Evolutionary conservation across 2,888 invertebrate species (phyloP), one percentile per base, ranked within the genome.

Genomic region (Eupelmus urozonus): DNA sequence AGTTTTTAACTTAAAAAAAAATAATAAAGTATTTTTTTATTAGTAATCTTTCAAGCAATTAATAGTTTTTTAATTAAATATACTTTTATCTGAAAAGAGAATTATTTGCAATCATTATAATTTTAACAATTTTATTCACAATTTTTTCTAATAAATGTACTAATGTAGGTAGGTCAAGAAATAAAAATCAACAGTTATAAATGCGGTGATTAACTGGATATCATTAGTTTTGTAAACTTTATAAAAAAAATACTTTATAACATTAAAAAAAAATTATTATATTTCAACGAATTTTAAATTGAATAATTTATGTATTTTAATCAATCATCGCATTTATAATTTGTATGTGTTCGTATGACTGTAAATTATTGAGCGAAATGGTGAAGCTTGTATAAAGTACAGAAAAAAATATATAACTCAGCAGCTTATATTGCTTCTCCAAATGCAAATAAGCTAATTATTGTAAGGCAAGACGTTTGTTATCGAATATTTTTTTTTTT

Each of bases 361-460:
- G 23, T 66, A 67, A 77, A 59, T 77, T 66, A 67, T 45, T 67
- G 23, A 45, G 13, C n/a, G 45, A 42, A 67, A 34, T 57, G 55
- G 4, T 29, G n/a, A 63, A 29, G 16, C 9, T 62, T 49, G n/a
- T 57, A 34, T 49, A 62, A 55, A 55, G 20, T 59, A 34, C 2
- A 78, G 40, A 62, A 5, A 57, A 11, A 13, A 62, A 62, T 51
- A 45, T 25, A 9, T 60, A 18, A n/a, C 40, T 5, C 49, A 20
- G 53, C 53, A 62, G 11, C 20, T 45, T 51, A 20, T 23, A 27
- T 18, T 69, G 18, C 25, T 57, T 20, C 27, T 20, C 27, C 5
- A 60, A 29, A 49, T 1, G 27, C 16, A 40, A 67, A 29, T 59
- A 23, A 7, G n/a, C 9, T 59, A 29, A 27, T 9, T n/a, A 59